Conservation (phyloP, 2,888 invertebrate genomes). For the Caenorhabditis sp. region DNA sequence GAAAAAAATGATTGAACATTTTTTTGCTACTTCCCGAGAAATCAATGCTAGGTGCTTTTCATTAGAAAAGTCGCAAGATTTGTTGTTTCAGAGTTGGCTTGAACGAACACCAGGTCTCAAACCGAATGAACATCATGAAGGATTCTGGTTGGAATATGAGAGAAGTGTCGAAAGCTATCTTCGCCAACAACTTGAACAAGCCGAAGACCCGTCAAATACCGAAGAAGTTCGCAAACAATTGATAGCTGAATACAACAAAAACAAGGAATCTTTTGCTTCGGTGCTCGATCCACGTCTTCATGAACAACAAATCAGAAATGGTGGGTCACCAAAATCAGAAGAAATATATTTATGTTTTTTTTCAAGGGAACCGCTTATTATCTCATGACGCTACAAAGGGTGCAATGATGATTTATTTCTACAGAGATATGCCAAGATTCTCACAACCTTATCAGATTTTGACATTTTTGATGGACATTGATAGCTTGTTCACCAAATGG, state of each 20-base stretch:
- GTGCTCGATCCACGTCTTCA: slow-evolving; percentile 79
- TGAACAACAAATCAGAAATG: slow-evolving; percentile 83
- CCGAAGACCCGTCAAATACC: slow-evolving; percentile 71
- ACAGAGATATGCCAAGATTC: slow-evolving; percentile 91
- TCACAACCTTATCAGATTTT: slow-evolving; percentile 96
- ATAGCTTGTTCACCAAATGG: slow-evolving; percentile 98
- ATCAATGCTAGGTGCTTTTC: no score
- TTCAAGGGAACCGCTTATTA: slow-evolving; percentile 80
- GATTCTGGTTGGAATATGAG: slow-evolving; percentile 93
- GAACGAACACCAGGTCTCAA: slow-evolving; percentile 92
- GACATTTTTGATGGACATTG: slow-evolving; percentile 93
- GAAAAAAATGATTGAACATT: no score
- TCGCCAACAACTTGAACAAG: slow-evolving; percentile 71
- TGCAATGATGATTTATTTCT: slow-evolving; percentile 96
- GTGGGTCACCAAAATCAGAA: slow-evolving; percentile 73
- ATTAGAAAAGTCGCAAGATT: no score
- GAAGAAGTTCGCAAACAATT: slow-evolving; percentile 73
- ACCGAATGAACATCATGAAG: slow-evolving; percentile 75
- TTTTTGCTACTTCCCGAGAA: no score
- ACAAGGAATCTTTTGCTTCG: slow-evolving; percentile 71
- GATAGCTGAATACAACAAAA: slow-evolving; percentile 74
- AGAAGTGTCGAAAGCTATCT: slow-evolving; percentile 77
- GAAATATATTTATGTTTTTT: neutral
- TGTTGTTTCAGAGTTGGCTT: slow-evolving; percentile 74
- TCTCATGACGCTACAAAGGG: slow-evolving; percentile 92